These are phyloP conservation scores for Micronycteris hirsuta DNA, from an alignment of 2,113 vertebrate species.

Conservation along the genomic window DNA sequence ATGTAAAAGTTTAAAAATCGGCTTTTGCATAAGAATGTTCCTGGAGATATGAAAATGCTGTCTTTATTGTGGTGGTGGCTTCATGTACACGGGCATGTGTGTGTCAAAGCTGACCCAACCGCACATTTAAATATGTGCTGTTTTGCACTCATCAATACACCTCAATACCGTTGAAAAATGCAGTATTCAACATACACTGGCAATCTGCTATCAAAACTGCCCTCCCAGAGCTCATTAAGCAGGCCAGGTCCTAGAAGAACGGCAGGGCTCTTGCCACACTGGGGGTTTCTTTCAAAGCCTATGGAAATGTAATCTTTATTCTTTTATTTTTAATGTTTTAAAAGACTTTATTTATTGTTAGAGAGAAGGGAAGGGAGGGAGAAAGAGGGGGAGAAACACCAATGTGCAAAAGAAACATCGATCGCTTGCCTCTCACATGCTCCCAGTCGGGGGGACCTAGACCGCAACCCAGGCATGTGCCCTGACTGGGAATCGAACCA, in stretches of 20 bases:
- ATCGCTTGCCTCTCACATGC: too few species aligned
- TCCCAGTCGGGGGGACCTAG: too few species aligned
- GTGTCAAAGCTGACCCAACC: background rate
- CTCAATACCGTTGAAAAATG: background rate
- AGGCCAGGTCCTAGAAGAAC: background rate
- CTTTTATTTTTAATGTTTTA: too few species aligned
- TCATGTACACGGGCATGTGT: background rate
- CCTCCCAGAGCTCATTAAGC: background rate
- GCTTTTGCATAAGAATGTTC: background rate
- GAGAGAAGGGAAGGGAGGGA: too few species aligned
- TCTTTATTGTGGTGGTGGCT: background rate
- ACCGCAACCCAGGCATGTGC: too few species aligned
- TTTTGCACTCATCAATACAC: background rate
- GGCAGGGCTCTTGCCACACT: background rate
- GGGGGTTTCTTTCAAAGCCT: background rate
- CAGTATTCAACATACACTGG: background rate
- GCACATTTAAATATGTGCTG: background rate
- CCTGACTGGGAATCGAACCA: too few species aligned
- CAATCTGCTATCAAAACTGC: background rate
- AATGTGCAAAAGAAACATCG: too few species aligned
- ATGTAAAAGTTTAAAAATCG: background rate
- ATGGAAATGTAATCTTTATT: background rate
- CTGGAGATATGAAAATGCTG: background rate
- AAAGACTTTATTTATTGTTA: too few species aligned
- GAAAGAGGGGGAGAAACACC: too few species aligned